Conservation (phyloP, 2,113 vertebrate species). For the Melanostigma gelatinosum region DNA sequence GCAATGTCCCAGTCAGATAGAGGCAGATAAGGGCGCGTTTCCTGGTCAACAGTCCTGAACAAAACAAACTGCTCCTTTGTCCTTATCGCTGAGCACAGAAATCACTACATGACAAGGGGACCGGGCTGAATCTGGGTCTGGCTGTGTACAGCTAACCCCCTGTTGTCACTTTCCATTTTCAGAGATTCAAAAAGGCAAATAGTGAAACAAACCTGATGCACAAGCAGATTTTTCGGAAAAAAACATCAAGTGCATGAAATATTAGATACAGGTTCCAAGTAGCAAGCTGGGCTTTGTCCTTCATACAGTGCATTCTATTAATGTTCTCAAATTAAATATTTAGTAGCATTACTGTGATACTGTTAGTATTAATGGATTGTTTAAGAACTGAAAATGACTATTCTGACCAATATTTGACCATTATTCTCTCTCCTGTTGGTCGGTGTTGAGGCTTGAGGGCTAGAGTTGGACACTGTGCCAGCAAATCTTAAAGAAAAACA, state of each 20-base stretch:
- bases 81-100: slow-evolving; percentile 42
- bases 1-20: slow-evolving; percentile 11
- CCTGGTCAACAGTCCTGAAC: slow-evolving; percentile 25
- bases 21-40: slow-evolving; percentile 18
- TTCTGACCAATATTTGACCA: not conserved
- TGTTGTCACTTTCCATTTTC: not conserved
- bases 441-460: not conserved
- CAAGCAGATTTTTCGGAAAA: not conserved
- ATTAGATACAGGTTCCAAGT: not conserved
- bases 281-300: not conserved
- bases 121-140: not conserved
- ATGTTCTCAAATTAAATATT: not conserved
- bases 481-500: not conserved
- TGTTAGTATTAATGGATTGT: not conserved
- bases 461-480: not conserved
- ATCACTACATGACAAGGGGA: slow-evolving; percentile 10
- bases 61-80: slow-evolving; percentile 44
- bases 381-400: not conserved
- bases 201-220: not conserved
- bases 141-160: not conserved
- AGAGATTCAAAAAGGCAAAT: not conserved
- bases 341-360: not conserved
- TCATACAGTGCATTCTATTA: not conserved
- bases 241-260: not conserved
- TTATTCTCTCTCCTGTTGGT: not conserved